These are phyloP conservation scores for Myanophis thanlyinensis DNA, from an alignment of 2,113 vertebrate species.

Conservation along the genomic window DNA sequence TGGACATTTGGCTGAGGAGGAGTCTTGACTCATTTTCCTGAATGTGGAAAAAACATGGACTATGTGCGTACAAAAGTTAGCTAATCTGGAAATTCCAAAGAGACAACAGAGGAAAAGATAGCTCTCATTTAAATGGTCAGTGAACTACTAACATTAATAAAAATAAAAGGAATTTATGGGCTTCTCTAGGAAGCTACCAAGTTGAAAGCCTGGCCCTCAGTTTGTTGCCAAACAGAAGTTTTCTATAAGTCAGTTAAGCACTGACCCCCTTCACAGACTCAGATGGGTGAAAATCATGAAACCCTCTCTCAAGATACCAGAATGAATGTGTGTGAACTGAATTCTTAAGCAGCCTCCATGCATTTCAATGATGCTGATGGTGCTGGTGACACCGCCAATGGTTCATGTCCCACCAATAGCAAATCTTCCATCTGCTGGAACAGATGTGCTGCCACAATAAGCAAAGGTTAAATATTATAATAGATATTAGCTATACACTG, in stretches of 20 bases:
- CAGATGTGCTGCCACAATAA: slow-evolving; percentile 45
- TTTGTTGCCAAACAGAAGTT: background rate
- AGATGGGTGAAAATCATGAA: background rate
- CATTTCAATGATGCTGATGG: background rate
- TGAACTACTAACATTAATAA: background rate
- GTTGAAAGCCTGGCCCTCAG: background rate
- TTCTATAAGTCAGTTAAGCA: background rate
- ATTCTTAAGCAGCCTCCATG: background rate
- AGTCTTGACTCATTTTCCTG: background rate
- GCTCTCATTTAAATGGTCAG: background rate
- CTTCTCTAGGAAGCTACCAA: background rate
- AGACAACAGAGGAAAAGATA: background rate
- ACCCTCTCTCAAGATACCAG: background rate
- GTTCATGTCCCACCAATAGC: background rate
- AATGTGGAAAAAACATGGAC: background rate
- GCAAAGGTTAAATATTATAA: slow-evolving; percentile 69
- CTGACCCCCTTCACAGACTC: background rate
- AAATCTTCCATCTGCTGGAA: slow-evolving; percentile 6
- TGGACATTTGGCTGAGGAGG: background rate
- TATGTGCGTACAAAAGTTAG: background rate
- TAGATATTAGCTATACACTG: slow-evolving; percentile 61
- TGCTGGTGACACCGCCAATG: background rate
- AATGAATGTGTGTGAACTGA: background rate
- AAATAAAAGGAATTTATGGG: background rate
- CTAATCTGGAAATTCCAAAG: background rate